Evolutionary conservation across 2,888 invertebrate genomes (phyloP).

Genomic region (Pinctada fucata): DNA sequence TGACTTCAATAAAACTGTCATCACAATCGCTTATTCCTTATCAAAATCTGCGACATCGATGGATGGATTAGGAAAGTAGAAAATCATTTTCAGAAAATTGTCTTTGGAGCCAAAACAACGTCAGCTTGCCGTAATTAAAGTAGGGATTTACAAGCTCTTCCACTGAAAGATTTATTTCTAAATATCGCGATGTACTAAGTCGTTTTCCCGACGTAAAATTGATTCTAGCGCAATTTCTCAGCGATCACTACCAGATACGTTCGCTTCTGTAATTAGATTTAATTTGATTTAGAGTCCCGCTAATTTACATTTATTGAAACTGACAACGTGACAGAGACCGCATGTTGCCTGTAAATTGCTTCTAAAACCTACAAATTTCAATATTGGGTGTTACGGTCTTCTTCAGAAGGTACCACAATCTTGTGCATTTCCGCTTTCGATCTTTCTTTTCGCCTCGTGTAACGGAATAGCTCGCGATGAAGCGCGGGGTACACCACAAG

Average conservation of each 20-base stretch:
- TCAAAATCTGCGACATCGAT: neutral
- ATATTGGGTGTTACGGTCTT: too few relatives aligned
- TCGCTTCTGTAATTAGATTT: neutral
- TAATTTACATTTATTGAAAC: neutral
- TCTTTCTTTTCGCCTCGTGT: too few relatives aligned
- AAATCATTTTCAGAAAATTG: slow-evolving; percentile 10
- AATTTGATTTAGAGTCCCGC: neutral
- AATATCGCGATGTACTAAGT: neutral
- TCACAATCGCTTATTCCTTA: neutral
- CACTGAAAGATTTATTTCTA: neutral
- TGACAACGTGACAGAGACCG: neutral
- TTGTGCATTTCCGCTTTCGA: too few relatives aligned
- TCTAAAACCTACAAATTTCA: too few relatives aligned
- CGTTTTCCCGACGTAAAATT: neutral
- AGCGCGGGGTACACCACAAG: too few relatives aligned
- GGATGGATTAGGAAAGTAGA: neutral
- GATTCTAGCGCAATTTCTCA: neutral
- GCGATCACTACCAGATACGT: neutral
- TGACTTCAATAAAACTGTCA: slow-evolving; percentile 16
- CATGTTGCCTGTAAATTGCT: too few relatives aligned
- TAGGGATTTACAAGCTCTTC: neutral
- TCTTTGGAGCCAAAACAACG: neutral
- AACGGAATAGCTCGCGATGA: too few relatives aligned
- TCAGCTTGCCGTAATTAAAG: slow-evolving; percentile 5
- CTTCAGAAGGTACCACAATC: too few relatives aligned